phyloP scores from a whole-genome alignment of 2,113 vertebrate species.

The Ailuropoda melanoleuca region DNA sequence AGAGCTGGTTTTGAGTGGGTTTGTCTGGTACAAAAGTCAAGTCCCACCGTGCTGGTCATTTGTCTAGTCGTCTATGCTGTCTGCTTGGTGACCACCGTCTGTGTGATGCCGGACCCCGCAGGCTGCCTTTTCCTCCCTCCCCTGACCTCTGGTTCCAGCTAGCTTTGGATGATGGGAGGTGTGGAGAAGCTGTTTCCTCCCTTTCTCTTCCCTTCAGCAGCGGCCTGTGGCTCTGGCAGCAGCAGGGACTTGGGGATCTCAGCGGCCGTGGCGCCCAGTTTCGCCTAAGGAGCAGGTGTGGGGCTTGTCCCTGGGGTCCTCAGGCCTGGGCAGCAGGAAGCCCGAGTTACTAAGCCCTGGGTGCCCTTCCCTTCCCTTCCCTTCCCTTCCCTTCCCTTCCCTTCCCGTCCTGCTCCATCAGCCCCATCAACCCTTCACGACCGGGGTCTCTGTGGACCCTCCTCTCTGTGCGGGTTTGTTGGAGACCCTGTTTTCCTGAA shows the following conservation, averaged over 20 bases:
- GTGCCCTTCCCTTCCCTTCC: not conserved
- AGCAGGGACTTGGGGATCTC: not conserved
- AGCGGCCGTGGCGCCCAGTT: accelerated
- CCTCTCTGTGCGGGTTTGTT: not conserved
- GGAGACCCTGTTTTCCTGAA: not conserved
- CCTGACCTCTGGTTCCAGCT: not conserved
- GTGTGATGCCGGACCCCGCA: not conserved
- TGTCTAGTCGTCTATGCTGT: not conserved
- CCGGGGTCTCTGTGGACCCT: too few species aligned
- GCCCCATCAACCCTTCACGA: accelerated
- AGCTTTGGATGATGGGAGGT: not conserved
- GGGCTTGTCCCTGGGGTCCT: not conserved
- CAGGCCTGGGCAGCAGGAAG: accelerated
- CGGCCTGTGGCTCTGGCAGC: not conserved
- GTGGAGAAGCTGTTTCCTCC: too few species aligned
- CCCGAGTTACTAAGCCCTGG: not conserved
- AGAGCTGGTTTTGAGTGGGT: not conserved
- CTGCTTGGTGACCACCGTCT: not conserved
- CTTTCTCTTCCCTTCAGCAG: not conserved
- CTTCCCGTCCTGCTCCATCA: not conserved
- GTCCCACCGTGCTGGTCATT: not conserved
- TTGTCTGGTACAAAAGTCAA: not conserved
- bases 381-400: too few species aligned
- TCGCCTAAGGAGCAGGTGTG: not conserved
- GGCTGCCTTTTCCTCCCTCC: not conserved